phyloP scores from a whole-genome alignment of 2,113 vertebrate species.

The Thamnophis sirtalis region DNA sequence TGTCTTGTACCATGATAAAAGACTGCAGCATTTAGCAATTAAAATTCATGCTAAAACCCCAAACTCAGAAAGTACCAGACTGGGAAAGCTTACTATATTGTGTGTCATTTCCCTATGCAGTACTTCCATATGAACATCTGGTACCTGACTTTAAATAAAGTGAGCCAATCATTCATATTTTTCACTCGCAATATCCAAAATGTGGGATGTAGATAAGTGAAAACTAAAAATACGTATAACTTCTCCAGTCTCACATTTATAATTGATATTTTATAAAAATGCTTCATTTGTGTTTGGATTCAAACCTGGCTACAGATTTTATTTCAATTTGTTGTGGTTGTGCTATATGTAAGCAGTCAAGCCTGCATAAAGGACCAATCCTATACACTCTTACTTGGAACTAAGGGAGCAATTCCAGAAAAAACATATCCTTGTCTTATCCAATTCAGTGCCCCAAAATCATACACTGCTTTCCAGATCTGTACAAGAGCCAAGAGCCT shows the following conservation, averaged over 20 bases:
- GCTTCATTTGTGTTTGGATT: neutral
- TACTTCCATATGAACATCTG: neutral
- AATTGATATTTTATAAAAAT: neutral
- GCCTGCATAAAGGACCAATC: neutral
- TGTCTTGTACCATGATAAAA: neutral
- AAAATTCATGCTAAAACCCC: neutral
- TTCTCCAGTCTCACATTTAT: neutral
- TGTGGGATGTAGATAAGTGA: neutral
- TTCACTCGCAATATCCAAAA: neutral
- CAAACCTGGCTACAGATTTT: neutral
- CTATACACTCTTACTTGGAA: neutral
- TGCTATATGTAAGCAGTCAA: neutral
- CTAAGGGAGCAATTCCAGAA: neutral
- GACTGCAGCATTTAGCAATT: neutral
- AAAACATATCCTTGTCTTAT: neutral
- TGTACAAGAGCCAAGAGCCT: neutral
- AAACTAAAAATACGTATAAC: neutral
- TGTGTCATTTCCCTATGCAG: neutral
- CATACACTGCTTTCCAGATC: neutral
- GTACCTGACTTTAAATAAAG: neutral
- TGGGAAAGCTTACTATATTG: neutral
- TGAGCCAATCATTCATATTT: neutral
- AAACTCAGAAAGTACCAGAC: neutral
- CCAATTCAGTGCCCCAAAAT: neutral
- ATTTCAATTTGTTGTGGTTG: neutral